Base-by-base conservation (phyloP, 2,113 vertebrate species). In the Psophia crepitans region DNA sequence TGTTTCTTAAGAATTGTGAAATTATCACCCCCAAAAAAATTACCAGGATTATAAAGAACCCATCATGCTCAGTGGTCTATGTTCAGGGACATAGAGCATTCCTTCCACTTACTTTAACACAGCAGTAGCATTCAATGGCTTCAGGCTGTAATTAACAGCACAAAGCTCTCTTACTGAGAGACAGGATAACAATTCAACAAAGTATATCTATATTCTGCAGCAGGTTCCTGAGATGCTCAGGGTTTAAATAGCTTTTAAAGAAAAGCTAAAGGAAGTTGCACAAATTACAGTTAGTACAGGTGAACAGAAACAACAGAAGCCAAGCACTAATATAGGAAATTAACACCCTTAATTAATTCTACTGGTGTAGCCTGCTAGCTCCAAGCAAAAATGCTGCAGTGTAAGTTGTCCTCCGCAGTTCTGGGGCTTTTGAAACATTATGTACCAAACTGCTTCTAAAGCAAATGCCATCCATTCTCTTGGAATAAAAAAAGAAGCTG, bases 121-220 rank as follows among this genome's bases (percentile, higher is more conserved):
- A 96, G 90, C 94, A 89, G 94, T 66, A 94, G 77, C 44, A 69
- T 76, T 95, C 96, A 84, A 79, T 92, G 41, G 92, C 97, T 97
- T 65, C 89, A 79, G 97, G 96, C 94, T 95, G 96, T 92, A 97
- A 97, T 97, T 97, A 97, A 95, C 91, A 92, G 81, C 89, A 96
- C 95, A 96, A 96, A 97, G 87, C 92, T 95, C 94, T 96, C 95
- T 95, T 95, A 96, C 89, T 94, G 92, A 51, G 94, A 97, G 74
- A 92, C 81, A 89, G 87, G 89, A 95, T 94, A 96, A 92, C 91
- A 91, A 87, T 94, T 96, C 94, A 91, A 43, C 80, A 80, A 93
- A 96, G 91, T 79, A 65, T 96, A 97, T 96, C 93, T 94, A 83
- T 96, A 93, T 96, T 96, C 70, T 80, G 49, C 92, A 95, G 92